Evolutionary conservation across 2,113 vertebrate genomes (phyloP), one percentile per base, ranked within the genome.

Genomic region (Chascanopsetta lugubris): DNA sequence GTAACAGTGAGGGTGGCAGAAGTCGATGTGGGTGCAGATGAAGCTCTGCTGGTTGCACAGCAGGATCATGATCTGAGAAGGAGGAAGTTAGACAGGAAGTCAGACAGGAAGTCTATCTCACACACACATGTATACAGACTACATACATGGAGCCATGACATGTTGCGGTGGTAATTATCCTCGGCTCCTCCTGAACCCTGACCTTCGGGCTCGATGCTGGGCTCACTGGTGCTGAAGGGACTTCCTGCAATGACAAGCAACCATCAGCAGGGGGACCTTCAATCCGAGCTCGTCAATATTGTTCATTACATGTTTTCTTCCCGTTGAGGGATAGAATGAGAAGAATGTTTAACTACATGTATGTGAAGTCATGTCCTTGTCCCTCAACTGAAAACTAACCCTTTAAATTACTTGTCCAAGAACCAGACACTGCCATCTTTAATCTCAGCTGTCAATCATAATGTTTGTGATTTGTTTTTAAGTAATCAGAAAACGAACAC

Each of bases 31-130:
- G 2, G 94, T 96, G 29, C 97, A 99, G 85, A 99, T 99, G 89
- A 99, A 99, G 69, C 96, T 99, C 73, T 99, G 97, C 87, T 99
- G 97, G 88, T 98, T 99, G 92, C 97, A 98, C 47, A 99, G 80
- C 2, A 99, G 88, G 78, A 99, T 96, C 96, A 99, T 99, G 34
- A 99, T 96, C 97, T 99, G 90, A 27, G 51, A 36, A 79, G 88
- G 62, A 48, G 69, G 50, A 21, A 72, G 76, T 1, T 21, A 36
- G 25, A 22, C 5, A 21, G 20, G 53, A 10, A 24, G 47, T 81
- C 24, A 38, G 53, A 11, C 5, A 1, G 1, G 24, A n/a, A 9
- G n/a, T 10, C 40, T 21, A 8, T n/a, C 13, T 34, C 11, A 8
- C 30, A 48, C 7, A 15, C 1, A 15, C 34, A 26, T 17, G 42